These are phyloP conservation scores for Sebastes hubbsi DNA, from an alignment of 2,797 vertebrate species.

Conservation along the genomic window DNA sequence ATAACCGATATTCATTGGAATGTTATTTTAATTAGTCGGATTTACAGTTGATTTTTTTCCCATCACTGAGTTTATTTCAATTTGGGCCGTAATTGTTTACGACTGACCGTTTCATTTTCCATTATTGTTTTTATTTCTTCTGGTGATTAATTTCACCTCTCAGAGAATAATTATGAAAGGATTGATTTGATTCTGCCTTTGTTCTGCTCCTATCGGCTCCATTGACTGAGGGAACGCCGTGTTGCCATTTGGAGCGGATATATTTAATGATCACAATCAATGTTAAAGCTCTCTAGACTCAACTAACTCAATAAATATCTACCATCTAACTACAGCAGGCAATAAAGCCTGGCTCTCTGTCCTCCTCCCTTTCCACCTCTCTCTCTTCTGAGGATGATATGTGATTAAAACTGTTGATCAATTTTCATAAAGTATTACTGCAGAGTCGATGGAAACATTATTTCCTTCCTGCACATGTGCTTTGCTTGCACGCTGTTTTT, in stretches of 20 bases:
- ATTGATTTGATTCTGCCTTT: constrained; percentile 84
- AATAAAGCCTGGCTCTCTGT: constrained; percentile 77
- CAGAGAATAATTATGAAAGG: constrained; percentile 83
- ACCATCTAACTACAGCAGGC: constrained; percentile 84
- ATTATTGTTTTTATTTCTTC: constrained; percentile 82
- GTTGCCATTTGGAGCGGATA: constrained; percentile 85
- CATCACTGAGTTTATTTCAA: constrained; percentile 74
- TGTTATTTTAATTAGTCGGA: constrained; percentile 69
- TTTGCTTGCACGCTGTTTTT: constrained; percentile 49
- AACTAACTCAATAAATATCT: constrained; percentile 87
- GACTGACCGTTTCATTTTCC: constrained; percentile 81
- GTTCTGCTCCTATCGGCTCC: constrained; percentile 78
- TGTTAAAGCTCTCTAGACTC: constrained; percentile 84
- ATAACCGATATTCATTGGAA: constrained; percentile 55
- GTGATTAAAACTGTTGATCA: constrained; percentile 85
- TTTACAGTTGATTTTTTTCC: constrained; percentile 67
- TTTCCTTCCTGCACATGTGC: constrained; percentile 61
- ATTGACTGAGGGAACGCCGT: constrained; percentile 81
- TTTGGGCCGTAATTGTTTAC: constrained; percentile 76
- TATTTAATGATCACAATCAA: constrained; percentile 90
- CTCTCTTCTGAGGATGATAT: constrained; percentile 76
- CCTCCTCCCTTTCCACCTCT: constrained; percentile 35
- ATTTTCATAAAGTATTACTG: constrained; percentile 83
- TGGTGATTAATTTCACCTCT: constrained; percentile 83
- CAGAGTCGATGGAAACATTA: constrained; percentile 80